Conservation (phyloP, 2,797 vertebrate species). For the Brachyalestes nurse region DNA sequence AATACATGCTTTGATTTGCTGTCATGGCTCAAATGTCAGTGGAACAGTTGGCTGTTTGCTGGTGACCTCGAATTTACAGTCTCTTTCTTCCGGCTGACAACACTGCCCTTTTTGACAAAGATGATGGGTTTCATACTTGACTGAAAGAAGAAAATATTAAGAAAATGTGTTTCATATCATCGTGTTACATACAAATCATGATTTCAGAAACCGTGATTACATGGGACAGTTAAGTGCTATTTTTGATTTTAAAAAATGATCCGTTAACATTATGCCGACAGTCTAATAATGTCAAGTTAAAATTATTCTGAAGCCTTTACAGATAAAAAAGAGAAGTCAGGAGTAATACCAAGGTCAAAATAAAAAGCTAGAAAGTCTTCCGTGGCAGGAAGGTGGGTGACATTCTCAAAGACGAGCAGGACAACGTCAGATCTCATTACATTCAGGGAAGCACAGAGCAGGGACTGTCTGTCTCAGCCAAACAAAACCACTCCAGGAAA, state of each 20-base stretch:
- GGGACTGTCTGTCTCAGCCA: slow-evolving; percentile 30
- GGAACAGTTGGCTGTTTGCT: background rate
- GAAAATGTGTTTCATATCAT: slow-evolving; percentile 52
- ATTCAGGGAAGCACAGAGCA: slow-evolving; percentile 39
- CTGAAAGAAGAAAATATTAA: slow-evolving; percentile 29
- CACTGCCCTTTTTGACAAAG: slow-evolving; percentile 17
- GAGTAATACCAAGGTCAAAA: slow-evolving; percentile 46
- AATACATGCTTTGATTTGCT: slow-evolving; percentile 35
- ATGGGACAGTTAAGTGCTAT: background rate
- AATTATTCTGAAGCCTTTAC: slow-evolving; percentile 20
- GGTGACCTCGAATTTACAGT: slow-evolving; percentile 26
- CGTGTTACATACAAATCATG: background rate
- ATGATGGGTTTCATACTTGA: slow-evolving; percentile 41
- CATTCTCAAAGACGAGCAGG: slow-evolving; percentile 31
- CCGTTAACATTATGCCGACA: background rate
- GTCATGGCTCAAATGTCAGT: background rate
- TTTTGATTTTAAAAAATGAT: background rate
- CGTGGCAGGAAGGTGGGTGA: background rate
- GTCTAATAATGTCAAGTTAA: background rate
- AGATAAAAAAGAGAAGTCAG: slow-evolving; percentile 33
- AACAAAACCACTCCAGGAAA: background rate
- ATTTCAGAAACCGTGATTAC: background rate
- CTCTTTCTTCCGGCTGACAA: slow-evolving; percentile 34
- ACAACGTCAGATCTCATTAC: slow-evolving; percentile 49
- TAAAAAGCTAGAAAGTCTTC: slow-evolving; percentile 1